These are phyloP conservation scores for Sinocyclocheilus anophthalmus DNA, from an alignment of 2,113 vertebrate species.

Conservation along the genomic window DNA sequence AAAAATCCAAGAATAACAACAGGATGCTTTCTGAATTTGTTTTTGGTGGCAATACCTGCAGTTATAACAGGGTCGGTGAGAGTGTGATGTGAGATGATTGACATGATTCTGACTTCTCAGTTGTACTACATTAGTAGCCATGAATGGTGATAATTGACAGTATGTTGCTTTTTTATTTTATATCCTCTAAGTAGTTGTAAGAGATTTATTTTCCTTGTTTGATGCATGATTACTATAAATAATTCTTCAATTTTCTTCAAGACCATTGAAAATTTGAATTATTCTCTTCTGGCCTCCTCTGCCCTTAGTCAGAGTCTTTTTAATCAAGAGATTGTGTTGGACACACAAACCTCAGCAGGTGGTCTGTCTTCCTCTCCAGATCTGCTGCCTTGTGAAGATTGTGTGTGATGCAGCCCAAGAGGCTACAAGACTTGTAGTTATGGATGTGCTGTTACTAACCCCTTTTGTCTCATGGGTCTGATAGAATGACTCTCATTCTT, in stretches of 20 bases:
- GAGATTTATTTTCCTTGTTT: not conserved
- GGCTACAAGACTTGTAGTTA: not conserved
- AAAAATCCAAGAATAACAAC: too few species aligned
- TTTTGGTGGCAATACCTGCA: too few species aligned
- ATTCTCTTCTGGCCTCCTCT: not conserved
- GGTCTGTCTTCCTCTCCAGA: constrained; percentile 2
- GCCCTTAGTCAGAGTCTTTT: not conserved
- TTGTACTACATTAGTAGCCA: not conserved
- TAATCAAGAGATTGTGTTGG: not conserved
- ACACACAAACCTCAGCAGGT: constrained; percentile 9
- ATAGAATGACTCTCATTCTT: constrained; percentile 16
- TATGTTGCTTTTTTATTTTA: not conserved
- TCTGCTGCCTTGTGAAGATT: not conserved
- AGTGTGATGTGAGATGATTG: not conserved
- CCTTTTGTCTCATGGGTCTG: not conserved
- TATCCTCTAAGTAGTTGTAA: not conserved
- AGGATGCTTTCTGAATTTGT: too few species aligned
- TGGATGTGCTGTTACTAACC: constrained; percentile 15
- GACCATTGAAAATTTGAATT: not conserved
- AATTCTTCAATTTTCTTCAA: not conserved
- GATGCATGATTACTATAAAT: not conserved
- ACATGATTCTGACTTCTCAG: not conserved
- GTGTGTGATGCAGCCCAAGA: not conserved
- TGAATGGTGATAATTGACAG: not conserved
- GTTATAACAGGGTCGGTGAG: not conserved